Conservation (phyloP, 2,797 vertebrate species). For the Sarcophilus harrisii region DNA sequence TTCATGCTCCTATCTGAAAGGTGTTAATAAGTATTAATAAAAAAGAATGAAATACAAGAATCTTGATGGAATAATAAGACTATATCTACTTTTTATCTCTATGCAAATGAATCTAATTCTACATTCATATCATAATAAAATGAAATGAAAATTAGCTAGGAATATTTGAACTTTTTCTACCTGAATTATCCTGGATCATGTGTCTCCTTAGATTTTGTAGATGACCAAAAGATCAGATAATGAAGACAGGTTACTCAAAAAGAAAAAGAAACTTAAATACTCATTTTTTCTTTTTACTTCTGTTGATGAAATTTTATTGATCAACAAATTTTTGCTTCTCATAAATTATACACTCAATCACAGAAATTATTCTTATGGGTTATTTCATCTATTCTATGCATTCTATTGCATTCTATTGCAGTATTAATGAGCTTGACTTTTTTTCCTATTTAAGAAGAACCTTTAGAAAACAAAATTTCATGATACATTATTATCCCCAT, state of each 20-base stretch:
- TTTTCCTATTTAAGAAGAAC: constrained; percentile 28
- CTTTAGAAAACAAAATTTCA: constrained; percentile 37
- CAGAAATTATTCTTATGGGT: neutral
- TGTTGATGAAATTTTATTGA: constrained; percentile 14
- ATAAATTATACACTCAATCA: neutral
- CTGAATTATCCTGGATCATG: constrained; percentile 51
- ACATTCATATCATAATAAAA: constrained; percentile 23
- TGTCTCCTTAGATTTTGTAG: constrained; percentile 20
- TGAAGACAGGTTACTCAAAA: neutral
- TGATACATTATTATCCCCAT: neutral
- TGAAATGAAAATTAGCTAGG: constrained; percentile 28
- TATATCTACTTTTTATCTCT: constrained; percentile 5
- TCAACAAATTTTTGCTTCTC: constrained; percentile 2
- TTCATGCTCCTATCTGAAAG: constrained; percentile 35
- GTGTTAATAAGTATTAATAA: constrained; percentile 15
- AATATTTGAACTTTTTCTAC: constrained; percentile 52
- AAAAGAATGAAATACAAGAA: constrained; percentile 51
- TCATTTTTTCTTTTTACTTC: constrained; percentile 32
- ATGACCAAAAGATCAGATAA: neutral
- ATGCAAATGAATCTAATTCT: constrained; percentile 27
- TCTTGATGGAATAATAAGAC: constrained; percentile 39
- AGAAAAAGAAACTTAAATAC: neutral
- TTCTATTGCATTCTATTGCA: no score
- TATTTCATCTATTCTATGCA: neutral
- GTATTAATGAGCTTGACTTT: constrained; percentile 8